Evolutionary conservation across 2,113 vertebrate genomes (phyloP), one percentile per base, ranked within the genome.

Genomic region (Pao palembangensis): DNA sequence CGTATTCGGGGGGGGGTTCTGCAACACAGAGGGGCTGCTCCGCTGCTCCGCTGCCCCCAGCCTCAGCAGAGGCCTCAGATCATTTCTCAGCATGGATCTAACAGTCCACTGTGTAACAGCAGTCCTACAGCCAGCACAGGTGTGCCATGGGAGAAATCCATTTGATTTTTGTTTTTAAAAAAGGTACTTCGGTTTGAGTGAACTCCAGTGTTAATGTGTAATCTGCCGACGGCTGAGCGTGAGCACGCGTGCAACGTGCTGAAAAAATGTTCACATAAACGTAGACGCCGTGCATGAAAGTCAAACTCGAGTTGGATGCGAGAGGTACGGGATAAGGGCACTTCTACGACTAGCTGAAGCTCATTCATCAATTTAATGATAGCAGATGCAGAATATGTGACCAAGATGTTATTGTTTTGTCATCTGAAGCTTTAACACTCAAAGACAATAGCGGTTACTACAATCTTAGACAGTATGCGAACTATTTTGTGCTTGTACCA

Each of bases 301-400:
- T 47, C 55, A 43, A 71, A 64, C 69, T 66, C 49, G 48, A 50
- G 73, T 3, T n/a, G 75, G 68, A 67, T 51, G 55, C 69, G 55
- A 71, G 72, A 88, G 84, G 83, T 73, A 86, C 78, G 80, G 81
- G 73, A 82, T 89, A 91, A 91, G 88, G 87, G 81, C 89, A 90
- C 89, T 90, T 91, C 88, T 90, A 89, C 79, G 78, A 80, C 80
- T 83, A 81, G 69, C 73, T 67, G 71, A 81, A 75, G 71, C 76
- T 81, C 71, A 61, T 64, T 80, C 41, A 61, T 61, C 66, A 73
- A 56, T 58, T 38, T 38, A 12, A 12, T 12, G 34, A 49, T 55
- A 74, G 67, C 54, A 64, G 56, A 66, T 21, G 21, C 61, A 34
- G 64, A 79, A 41, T 2, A 49, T 41, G 56, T 23, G 72, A 58